Percentiles rank a stretch among this genome's conserved stretches.
phyloP scores from a whole-genome alignment of 2,797 vertebrate species.

The Nothura maculosa region DNA sequence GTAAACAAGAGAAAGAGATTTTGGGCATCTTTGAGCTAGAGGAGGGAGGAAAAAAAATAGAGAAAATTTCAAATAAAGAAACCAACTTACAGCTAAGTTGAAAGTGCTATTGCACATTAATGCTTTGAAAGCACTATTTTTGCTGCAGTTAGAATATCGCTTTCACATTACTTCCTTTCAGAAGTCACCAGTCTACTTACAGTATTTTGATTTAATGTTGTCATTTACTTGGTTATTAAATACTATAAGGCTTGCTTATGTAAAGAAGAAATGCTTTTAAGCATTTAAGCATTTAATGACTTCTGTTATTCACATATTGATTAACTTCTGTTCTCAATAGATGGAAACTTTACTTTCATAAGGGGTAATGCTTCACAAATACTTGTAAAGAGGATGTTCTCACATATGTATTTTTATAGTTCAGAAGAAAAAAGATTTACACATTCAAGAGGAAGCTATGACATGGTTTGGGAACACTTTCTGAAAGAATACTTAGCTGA shows the following conservation, averaged over 20 bases:
- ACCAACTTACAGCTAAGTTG: background rate
- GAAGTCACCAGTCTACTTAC: background rate
- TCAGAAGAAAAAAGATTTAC: background rate
- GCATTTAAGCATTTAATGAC: too few species aligned
- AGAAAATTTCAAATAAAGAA: background rate
- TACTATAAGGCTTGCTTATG: background rate
- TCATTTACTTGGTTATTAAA: background rate
- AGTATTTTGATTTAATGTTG: background rate
- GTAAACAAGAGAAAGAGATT: background rate
- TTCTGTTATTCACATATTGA: background rate
- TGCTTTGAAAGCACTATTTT: background rate
- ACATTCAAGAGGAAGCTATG: background rate
- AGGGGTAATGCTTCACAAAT: background rate
- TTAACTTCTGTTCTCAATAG: background rate
- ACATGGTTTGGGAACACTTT: background rate
- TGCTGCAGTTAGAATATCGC: background rate
- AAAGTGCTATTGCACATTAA: background rate
- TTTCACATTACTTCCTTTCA: background rate
- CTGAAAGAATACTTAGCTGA: conserved; percentile 69
- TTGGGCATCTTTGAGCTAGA: background rate
- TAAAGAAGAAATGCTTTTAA: background rate
- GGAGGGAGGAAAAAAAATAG: background rate
- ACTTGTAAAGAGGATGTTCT: background rate
- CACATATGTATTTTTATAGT: background rate
- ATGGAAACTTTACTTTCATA: background rate